Evolutionary conservation across 2,797 vertebrate species (phyloP).

Genomic region (Stomatorhinus walkeri): DNA sequence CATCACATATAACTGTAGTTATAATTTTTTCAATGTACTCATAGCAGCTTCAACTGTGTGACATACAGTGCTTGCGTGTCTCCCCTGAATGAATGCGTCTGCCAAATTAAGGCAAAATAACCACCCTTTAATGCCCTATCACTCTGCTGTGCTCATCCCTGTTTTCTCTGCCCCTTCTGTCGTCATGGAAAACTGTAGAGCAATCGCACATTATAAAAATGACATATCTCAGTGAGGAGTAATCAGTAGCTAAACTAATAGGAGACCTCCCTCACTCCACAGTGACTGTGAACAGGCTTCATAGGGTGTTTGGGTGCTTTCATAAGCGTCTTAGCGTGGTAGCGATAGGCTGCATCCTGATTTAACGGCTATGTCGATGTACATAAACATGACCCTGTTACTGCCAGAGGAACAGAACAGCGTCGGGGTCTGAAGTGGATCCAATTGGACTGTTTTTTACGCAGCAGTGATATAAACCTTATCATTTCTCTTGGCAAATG

Average conservation of each 20-base stretch:
- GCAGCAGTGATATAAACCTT: not conserved
- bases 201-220: not conserved
- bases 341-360: not conserved
- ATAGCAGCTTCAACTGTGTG: not conserved
- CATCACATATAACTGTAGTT: not conserved
- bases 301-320: not conserved
- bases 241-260: not conserved
- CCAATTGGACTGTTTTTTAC: not conserved
- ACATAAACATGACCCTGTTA: not conserved
- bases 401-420: not conserved
- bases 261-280: not conserved
- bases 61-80: not conserved
- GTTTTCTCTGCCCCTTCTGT: not conserved
- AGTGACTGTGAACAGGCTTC: not conserved
- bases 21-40: not conserved
- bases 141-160: not conserved
- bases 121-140: not conserved
- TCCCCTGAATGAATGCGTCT: not conserved
- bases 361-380: not conserved
- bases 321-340: not conserved
- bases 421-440: not conserved
- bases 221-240: not conserved
- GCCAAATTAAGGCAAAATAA: not conserved
- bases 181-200: not conserved
- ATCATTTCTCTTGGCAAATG: not conserved